Conservation (phyloP, 2,113 vertebrate genomes). For the Pollachius pollachius region DNA sequence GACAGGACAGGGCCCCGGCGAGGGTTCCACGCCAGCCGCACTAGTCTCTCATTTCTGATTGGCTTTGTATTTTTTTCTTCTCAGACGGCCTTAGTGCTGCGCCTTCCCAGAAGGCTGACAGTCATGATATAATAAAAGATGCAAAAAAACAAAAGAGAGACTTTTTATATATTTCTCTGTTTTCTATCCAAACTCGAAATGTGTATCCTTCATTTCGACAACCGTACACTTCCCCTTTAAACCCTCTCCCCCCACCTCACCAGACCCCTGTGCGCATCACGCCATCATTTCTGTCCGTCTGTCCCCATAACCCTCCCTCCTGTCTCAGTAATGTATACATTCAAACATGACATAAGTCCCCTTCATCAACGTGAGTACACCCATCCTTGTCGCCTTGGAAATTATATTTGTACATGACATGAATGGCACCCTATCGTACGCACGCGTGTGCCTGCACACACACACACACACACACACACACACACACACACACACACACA, state of each 20-base stretch:
- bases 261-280: slow-evolving; percentile 14
- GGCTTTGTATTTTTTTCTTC: slow-evolving; percentile 18
- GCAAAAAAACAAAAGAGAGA: background rate
- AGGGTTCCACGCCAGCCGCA: slow-evolving; percentile 33
- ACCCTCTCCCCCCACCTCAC: slow-evolving; percentile 25
- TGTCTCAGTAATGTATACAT: slow-evolving; percentile 51
- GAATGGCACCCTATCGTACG: background rate
- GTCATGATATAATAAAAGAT: slow-evolving; percentile 28
- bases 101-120: slow-evolving; percentile 43
- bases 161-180: background rate
- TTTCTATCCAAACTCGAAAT: too few species aligned
- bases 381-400: slow-evolving; percentile 3
- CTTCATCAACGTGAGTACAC: slow-evolving; percentile 41
- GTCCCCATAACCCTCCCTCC: background rate
- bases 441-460: background rate
- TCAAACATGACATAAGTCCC: slow-evolving; percentile 57
- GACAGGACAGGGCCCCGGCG: slow-evolving; percentile 3
- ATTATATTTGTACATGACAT: background rate
- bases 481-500: too few species aligned
- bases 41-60: slow-evolving; percentile 54
- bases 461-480: background rate
- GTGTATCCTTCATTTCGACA: too few species aligned
- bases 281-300: slow-evolving; percentile 13
- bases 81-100: slow-evolving; percentile 29
- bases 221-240: too few species aligned